A percentile compares a stretch with the other conserved stretches of the same genome.
Conservation (phyloP, 2,888 invertebrate genomes). For the Poecilobothrus nobilitatus region DNA sequence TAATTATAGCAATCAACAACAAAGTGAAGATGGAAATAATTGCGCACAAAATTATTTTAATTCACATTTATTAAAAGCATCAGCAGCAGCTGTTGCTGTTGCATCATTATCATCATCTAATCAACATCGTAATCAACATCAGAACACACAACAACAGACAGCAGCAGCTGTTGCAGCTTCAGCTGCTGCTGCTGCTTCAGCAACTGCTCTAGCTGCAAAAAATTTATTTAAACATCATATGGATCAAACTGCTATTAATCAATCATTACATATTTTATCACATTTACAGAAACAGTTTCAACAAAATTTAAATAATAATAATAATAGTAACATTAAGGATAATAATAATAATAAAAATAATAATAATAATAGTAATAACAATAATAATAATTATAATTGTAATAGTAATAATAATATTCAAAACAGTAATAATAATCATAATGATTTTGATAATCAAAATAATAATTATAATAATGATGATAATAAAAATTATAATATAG, state of each 20-base stretch:
- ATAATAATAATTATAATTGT: constrained; percentile 16
- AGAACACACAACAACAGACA: too few species aligned
- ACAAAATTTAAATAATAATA: constrained; percentile 18
- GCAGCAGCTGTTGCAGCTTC: too few species aligned
- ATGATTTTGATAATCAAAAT: too few species aligned
- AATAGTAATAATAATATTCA: constrained; percentile 16
- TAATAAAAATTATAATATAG: too few species aligned
- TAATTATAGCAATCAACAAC: too few species aligned
- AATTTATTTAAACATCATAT: constrained; percentile 51
- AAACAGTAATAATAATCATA: constrained; percentile 8
- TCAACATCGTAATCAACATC: too few species aligned
- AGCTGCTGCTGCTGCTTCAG: too few species aligned
- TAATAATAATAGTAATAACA: constrained; percentile 12
- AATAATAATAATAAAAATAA: constrained; percentile 4
- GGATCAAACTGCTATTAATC: constrained; percentile 58
- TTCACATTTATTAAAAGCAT: not conserved
- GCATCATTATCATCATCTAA: too few species aligned
- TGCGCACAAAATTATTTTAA: too few species aligned
- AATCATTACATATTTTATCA: constrained; percentile 60
- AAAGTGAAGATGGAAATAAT: too few species aligned
- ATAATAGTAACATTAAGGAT: not conserved
- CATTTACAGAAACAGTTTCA: constrained; percentile 39
- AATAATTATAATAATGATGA: too few species aligned
- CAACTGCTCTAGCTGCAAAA: constrained; percentile 41
- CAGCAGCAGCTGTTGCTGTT: constrained; percentile 4